Base-by-base conservation (phyloP, 2,888 invertebrate genomes). In the Acleris cristana region DNA sequence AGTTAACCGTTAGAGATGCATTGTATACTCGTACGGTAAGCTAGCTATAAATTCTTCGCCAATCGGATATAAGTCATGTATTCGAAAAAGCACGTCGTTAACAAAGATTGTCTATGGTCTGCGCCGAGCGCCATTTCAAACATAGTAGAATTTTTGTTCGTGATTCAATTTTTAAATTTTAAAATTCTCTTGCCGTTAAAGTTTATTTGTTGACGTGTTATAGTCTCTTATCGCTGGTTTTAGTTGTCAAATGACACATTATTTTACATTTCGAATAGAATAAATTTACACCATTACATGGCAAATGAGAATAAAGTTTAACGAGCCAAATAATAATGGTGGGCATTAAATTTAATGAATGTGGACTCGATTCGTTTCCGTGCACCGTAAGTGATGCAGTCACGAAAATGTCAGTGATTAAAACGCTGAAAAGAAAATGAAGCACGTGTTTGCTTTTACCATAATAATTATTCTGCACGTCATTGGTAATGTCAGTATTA, bases 351-450 rank as follows among this genome's bases (percentile, higher is more conserved):
- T 74, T 73, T 75, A 76, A 79, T 76, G 74, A 78, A 77, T 64
- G 53, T 52, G 66, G 61, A 74, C 71, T 71, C 70, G 70, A 62
- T 72, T 70, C 69, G 72, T 74, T 80, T 76, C 76, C 80, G 79
- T 83, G 84, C 78, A 74, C 73, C 76, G 68, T 83, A 83, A 86
- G 82, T 82, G 85, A 76, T 73, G 81, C 76, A 80, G 83, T 85
- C 87, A 87, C 88, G 86, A 76, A 86, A 86, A 83, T 81, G 82
- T 83, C 83, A 83, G 74, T 83, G 82, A 87, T 85, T 85, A 86
- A 85, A 81, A 79, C 80, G 8, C 78, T 64, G 49, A 56, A 76
- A 76, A 81, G 77, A 81, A 77, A 75, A 74, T 73, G 65, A 73
- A 65, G 72, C 68, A 54, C 64, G 69, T 71, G 56, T 73, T 79